Evolutionary conservation across 2,797 vertebrate species (phyloP).

Genomic region (Otus scops): DNA sequence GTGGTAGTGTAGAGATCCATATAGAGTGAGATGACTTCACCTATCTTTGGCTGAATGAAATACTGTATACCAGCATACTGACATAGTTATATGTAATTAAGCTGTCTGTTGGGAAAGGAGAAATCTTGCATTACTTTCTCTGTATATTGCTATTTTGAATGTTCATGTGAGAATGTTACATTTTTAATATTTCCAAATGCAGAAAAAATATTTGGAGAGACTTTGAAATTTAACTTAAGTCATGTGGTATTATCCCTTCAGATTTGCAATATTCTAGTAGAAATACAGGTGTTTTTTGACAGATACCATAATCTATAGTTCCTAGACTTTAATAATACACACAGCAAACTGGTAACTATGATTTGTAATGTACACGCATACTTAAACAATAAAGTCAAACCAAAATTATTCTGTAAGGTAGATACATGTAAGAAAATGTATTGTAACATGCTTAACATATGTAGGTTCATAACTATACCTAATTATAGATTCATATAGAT

Average conservation of each 20-base stretch:
- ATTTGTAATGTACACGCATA: not conserved
- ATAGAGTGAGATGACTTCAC: not conserved
- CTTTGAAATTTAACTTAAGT: not conserved
- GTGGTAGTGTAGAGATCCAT: not conserved
- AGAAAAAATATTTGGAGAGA: not conserved
- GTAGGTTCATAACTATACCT: not conserved
- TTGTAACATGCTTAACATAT: not conserved
- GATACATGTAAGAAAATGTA: not conserved
- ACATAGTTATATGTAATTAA: not conserved
- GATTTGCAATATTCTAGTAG: not conserved
- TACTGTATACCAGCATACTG: not conserved
- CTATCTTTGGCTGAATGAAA: not conserved
- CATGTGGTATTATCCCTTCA: not conserved
- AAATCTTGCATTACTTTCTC: not conserved
- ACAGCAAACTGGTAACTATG: not conserved
- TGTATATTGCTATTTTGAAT: not conserved
- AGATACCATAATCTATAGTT: not conserved
- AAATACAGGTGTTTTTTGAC: not conserved
- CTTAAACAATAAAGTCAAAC: not conserved
- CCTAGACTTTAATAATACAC: not conserved
- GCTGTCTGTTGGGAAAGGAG: not conserved
- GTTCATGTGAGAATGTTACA: not conserved
- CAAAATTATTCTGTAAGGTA: not conserved
- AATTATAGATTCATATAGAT: not conserved
- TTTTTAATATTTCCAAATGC: not conserved